Evolutionary conservation across 2,797 vertebrate species (phyloP).

Genomic region (Erethizon dorsatum): DNA sequence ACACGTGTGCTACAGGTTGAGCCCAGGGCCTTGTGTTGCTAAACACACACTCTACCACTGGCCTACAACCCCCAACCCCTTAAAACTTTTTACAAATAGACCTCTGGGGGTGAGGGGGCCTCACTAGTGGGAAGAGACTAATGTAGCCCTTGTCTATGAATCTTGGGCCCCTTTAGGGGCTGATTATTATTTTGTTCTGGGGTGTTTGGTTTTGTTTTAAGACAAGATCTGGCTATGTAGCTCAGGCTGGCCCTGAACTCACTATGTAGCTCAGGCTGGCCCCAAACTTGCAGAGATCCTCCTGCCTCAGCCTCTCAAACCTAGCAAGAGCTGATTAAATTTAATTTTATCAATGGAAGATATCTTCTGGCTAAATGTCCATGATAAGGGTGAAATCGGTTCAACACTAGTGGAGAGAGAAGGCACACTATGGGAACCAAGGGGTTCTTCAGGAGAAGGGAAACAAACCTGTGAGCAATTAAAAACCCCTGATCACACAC

Average conservation of each 20-base stretch:
- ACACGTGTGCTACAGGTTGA: not conserved
- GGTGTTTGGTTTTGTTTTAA: not conserved
- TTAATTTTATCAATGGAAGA: not conserved
- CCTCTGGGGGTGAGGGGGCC: not conserved
- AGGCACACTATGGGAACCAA: not conserved
- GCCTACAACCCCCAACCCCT: not conserved
- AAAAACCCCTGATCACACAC: not conserved
- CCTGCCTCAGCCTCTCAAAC: not conserved
- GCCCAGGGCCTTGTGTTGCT: not conserved
- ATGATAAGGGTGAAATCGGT: not conserved
- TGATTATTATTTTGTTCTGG: not conserved
- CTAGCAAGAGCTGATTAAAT: not conserved
- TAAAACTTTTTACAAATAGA: not conserved
- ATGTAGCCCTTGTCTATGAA: not conserved
- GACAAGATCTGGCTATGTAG: not conserved
- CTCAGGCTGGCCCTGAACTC: not conserved
- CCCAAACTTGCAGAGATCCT: not conserved
- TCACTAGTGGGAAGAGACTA: not conserved
- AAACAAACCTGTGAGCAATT: not conserved
- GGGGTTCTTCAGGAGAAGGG: constrained; percentile 5
- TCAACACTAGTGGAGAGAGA: not conserved
- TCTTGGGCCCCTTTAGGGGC: not conserved
- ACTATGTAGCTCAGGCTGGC: not conserved
- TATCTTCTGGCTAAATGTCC: not conserved
- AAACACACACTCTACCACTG: not conserved